Evolutionary conservation across 2,797 vertebrate genomes (phyloP).

Genomic region (Argyrosomus regius): DNA sequence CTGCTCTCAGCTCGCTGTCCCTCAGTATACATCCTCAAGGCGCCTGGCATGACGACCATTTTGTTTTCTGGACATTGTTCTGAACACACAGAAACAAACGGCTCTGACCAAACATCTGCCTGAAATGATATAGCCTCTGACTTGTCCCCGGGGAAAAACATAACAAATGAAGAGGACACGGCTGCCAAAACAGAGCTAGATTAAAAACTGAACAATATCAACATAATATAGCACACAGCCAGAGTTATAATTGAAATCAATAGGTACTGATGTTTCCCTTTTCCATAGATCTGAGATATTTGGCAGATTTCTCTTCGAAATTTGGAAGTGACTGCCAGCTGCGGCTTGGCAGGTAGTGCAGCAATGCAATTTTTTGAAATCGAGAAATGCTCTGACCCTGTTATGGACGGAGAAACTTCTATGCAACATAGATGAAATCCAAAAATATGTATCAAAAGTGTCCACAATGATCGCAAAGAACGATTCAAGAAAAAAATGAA

Average conservation of each 20-base stretch:
- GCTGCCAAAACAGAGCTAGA: constrained; percentile 36
- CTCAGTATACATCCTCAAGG: constrained; percentile 1
- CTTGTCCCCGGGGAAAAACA: constrained; percentile 18
- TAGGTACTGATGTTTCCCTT: constrained; percentile 32
- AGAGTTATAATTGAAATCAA: constrained; percentile 41
- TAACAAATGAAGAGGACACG: constrained; percentile 27
- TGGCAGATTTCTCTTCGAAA: constrained; percentile 39
- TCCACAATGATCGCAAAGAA: constrained; percentile 17
- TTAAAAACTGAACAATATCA: constrained; percentile 48
- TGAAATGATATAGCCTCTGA: constrained; percentile 21
- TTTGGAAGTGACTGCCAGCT: constrained; percentile 43
- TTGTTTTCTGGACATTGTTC: constrained; percentile 42
- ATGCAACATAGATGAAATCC: constrained; percentile 28
- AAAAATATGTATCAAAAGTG: constrained; percentile 33
- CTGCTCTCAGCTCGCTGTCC: constrained; percentile 22
- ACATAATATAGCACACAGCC: constrained; percentile 37
- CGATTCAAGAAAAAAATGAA: background rate
- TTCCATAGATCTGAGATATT: constrained; percentile 43
- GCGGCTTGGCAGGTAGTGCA: constrained; percentile 38
- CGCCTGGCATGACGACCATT: constrained; percentile 45
- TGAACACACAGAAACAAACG: constrained; percentile 19
- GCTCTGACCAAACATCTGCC: constrained; percentile 32
- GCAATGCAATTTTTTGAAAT: constrained; percentile 31
- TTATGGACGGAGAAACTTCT: constrained; percentile 33
- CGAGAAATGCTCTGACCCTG: constrained; percentile 45